These are phyloP conservation scores for Frankliniella fusca DNA, from an alignment of 2,888 invertebrate species.

Conservation along the genomic window DNA sequence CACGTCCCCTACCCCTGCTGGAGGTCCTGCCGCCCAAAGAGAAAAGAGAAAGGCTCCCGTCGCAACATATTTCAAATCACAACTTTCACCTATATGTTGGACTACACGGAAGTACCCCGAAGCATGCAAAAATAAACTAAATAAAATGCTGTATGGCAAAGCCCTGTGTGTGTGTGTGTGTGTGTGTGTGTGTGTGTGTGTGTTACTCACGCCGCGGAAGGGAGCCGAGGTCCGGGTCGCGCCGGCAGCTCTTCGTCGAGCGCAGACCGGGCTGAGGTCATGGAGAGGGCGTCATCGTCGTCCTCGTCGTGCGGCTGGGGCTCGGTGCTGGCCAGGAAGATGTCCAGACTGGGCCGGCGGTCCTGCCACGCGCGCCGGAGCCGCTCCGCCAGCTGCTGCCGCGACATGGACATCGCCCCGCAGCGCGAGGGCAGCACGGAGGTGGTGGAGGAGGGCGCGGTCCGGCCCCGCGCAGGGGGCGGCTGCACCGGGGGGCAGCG, in stretches of 20 bases:
- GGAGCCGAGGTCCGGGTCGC: not conserved
- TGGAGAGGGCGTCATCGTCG: not conserved
- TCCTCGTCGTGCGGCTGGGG: not conserved
- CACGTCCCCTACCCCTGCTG: not conserved
- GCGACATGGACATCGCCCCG: not conserved
- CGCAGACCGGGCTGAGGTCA: not conserved
- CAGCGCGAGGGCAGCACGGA: not conserved
- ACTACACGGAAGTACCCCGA: no score
- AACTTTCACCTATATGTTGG: no score
- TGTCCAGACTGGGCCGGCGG: constrained; percentile 16
- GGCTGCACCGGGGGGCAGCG: not conserved
- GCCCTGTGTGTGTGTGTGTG: no score
- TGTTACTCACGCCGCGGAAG: not conserved
- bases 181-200: no score
- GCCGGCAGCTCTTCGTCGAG: not conserved
- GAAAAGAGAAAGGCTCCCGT: no score
- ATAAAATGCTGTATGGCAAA: no score
- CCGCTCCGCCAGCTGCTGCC: constrained; percentile 4
- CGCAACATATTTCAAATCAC: no score
- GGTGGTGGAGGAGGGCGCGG: not conserved
- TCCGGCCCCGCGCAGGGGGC: not conserved
- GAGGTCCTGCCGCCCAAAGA: no score
- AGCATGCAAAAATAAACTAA: no score
- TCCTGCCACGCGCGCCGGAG: constrained; percentile 3
- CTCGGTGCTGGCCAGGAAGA: constrained; percentile 25